phyloP scores from a whole-genome alignment of 2,113 vertebrate species.

The Myotis lucifugus region DNA sequence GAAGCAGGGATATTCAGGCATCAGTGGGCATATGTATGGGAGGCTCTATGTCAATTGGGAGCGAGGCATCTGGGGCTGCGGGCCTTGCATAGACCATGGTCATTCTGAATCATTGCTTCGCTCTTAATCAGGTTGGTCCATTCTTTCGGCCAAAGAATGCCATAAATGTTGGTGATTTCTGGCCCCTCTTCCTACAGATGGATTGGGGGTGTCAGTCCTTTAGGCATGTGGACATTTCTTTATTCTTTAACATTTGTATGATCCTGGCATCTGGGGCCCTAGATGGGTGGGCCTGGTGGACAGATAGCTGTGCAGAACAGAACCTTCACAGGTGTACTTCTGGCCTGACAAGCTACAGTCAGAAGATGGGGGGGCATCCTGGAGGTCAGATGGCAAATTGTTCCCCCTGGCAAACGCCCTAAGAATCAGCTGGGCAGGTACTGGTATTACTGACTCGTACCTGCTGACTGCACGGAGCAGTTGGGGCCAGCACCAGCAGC shows the following conservation, averaged over 20 bases:
- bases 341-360: background rate
- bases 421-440: background rate
- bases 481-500: too few relatives aligned
- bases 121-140: background rate
- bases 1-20: background rate
- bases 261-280: background rate
- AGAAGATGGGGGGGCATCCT: background rate
- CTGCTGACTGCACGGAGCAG: too few relatives aligned
- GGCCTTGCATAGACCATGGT: background rate
- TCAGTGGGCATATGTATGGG: background rate
- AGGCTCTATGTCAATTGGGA: background rate
- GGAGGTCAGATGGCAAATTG: background rate
- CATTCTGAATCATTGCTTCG: background rate
- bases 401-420: background rate
- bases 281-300: background rate
- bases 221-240: background rate
- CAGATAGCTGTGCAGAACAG: background rate
- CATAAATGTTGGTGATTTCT: background rate
- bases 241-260: background rate
- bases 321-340: background rate
- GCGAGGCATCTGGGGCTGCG: background rate
- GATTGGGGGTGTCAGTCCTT: background rate
- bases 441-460: background rate
- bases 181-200: background rate
- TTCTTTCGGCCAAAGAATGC: background rate